These are phyloP conservation scores for Alethe diademata DNA, from an alignment of 2,113 vertebrate genomes.

Conservation along the genomic window DNA sequence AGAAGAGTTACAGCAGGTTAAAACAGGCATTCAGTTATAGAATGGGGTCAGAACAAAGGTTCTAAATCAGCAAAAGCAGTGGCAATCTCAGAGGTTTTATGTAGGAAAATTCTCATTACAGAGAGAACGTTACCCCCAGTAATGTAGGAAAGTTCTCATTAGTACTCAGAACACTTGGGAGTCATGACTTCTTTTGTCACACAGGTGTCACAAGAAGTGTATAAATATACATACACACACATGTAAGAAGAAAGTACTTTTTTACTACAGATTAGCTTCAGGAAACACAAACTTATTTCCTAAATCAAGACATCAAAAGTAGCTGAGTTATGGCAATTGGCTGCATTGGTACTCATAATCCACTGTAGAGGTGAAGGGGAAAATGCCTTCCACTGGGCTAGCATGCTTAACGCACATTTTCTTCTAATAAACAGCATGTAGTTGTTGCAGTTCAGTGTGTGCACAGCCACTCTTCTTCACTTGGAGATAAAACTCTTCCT, in stretches of 20 bases:
- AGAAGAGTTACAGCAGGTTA: neutral
- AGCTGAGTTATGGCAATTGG: neutral
- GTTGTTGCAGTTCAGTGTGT: neutral
- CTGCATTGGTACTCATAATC: neutral
- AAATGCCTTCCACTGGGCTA: neutral
- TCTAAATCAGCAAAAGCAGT: neutral
- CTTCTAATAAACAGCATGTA: neutral
- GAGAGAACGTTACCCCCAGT: no score
- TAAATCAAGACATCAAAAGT: neutral
- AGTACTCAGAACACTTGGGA: neutral
- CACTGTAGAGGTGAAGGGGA: neutral
- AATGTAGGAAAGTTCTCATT: neutral
- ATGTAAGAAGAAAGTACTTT: neutral
- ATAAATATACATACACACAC: accelerated
- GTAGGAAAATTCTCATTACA: neutral
- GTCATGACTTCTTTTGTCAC: neutral
- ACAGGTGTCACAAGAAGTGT: neutral
- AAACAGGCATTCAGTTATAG: neutral
- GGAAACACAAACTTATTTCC: neutral
- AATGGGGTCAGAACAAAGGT: neutral
- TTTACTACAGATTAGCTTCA: neutral
- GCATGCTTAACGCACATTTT: neutral
- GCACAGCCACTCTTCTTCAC: neutral
- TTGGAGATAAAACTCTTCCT: neutral
- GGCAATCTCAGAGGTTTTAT: neutral